These are phyloP conservation scores for Limnephilus rhombicus DNA, from an alignment of 2,888 invertebrate genomes.

Conservation along the genomic window DNA sequence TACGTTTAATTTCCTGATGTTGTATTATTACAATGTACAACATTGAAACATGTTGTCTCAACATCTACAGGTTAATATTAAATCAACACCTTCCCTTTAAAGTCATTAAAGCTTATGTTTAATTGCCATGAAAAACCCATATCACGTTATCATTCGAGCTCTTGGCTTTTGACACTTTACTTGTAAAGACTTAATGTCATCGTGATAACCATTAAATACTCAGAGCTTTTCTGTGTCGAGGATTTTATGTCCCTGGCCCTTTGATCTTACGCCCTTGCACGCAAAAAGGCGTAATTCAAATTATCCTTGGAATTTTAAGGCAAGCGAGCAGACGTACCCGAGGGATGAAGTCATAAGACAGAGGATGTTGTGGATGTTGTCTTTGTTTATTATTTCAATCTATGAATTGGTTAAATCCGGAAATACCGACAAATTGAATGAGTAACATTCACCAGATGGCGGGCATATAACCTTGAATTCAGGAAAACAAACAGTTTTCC, in stretches of 20 bases:
- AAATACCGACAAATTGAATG: neutral
- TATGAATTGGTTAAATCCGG: neutral
- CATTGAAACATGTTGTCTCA: neutral
- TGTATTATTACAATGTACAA: neutral
- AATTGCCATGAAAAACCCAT: neutral
- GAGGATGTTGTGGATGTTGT: neutral
- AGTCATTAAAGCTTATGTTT: neutral
- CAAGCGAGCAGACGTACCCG: neutral
- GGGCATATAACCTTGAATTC: neutral
- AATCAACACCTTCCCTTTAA: neutral
- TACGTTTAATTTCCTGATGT: neutral
- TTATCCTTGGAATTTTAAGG: neutral
- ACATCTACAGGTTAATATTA: neutral
- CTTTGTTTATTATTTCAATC: neutral
- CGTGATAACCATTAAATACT: neutral
- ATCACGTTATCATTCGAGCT: neutral
- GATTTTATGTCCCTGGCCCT: neutral
- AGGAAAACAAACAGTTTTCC: neutral
- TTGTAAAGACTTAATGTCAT: neutral
- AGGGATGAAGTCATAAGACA: neutral
- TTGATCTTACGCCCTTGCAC: neutral
- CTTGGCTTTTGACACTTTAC: too few species aligned
- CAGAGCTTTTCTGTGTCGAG: neutral
- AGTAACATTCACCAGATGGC: neutral
- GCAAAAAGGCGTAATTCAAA: neutral